Base-by-base conservation (phyloP, 1,140 invertebrate species). In the Drosophila grimshawi region DNA sequence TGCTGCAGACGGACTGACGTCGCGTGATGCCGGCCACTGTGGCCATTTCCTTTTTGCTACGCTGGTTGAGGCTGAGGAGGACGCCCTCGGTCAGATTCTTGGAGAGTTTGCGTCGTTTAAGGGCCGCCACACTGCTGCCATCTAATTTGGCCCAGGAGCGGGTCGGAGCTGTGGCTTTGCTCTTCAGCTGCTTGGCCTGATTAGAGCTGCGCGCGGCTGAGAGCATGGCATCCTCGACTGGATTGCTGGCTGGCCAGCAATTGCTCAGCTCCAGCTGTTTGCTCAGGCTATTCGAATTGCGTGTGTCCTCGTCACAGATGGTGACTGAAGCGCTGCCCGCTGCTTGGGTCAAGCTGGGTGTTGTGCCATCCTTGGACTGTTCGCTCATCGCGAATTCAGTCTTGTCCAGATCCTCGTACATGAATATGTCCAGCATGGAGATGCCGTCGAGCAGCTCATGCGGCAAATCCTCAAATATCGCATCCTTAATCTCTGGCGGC, bases 381-480 rank as follows among this genome's bases (percentile, higher is more conserved):
- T 92, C 91, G 53, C 74, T 89, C 46, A 91, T 73, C 53, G 74
- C 62, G 43, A 93, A 70, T 69, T 94, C 94, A 3, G 81, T 76
- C 32, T 93, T 93, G 74, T 90, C 93, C 72, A 95, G 94, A 82
- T 94, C 94, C 41, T 95, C 95, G 35, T 94, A 94, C 94, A 95
- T 94, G 49, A 94, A 92, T 64, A 95, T 95, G 74, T 95, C 95
- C 92, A 97, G 95, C 95, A 97, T 96, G 2, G 96, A 97, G 85
- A 97, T 96, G 19, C 96, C 96, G 81, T 97, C 96, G 6, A 97
- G 92, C 35, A 97, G 91, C 82, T 97, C 96, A 78, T 96, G 95
- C 41, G 96, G 96, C 11, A 97, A 85, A 90, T 97, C 96, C 93
- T 97, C 95, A 77, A 97, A 96, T 86, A 97, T 97, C 10, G 96